These are phyloP conservation scores for Uloborus plumipes DNA, from an alignment of 2,888 invertebrate species.

Conservation along the genomic window DNA sequence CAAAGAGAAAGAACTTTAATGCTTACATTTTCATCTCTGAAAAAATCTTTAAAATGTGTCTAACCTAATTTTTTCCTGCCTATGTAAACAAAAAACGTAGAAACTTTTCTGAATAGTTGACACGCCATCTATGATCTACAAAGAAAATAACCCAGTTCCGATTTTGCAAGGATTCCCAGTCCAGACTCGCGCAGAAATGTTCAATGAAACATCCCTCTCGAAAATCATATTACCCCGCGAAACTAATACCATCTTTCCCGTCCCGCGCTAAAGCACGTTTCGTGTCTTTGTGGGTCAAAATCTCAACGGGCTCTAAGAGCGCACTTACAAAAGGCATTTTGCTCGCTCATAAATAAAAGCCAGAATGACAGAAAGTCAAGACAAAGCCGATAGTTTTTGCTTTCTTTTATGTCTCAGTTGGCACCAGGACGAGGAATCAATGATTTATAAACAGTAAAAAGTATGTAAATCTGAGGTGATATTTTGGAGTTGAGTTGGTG, in stretches of 20 bases:
- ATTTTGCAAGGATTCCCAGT: not conserved
- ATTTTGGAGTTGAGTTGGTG: not conserved
- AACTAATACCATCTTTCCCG: conserved; percentile 12
- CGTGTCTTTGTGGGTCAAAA: not conserved
- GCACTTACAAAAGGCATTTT: conserved; percentile 9
- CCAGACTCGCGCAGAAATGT: not conserved
- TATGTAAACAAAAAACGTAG: too few species aligned
- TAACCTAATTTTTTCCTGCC: too few species aligned
- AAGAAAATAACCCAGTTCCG: not conserved
- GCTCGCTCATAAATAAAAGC: conserved; percentile 22
- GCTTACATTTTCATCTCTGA: too few species aligned
- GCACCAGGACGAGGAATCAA: conserved; percentile 1
- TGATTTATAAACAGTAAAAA: conserved; percentile 52
- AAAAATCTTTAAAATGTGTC: too few species aligned
- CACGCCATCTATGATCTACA: not conserved
- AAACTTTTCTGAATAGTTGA: not conserved
- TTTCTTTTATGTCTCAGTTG: conserved; percentile 22
- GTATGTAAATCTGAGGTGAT: conserved; percentile 42
- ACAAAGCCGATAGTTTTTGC: conserved; percentile 7
- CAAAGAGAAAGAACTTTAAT: too few species aligned
- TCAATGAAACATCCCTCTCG: conserved; percentile 4
- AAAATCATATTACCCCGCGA: conserved; percentile 22
- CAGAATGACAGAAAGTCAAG: conserved; percentile 13
- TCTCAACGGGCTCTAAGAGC: not conserved
- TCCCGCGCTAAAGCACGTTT: not conserved